Base-by-base conservation (phyloP, 2,797 vertebrate species). In the Adelosebastes latens region DNA sequence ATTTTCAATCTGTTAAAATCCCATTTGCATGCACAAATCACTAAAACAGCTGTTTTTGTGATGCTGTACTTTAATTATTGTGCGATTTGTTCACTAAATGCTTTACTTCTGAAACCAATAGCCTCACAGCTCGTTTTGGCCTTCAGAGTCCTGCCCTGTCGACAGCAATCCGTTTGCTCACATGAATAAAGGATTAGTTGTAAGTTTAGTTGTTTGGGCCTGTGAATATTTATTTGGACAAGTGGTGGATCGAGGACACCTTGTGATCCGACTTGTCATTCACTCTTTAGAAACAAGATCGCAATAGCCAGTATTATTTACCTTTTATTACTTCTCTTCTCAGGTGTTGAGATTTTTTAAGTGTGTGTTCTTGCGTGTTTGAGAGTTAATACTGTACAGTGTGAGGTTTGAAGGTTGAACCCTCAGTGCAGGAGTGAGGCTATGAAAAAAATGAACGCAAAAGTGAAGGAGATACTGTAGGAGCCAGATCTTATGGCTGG, bases 141-240 rank as follows among this genome's bases (percentile, higher is more conserved):
- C 72, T 55, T 79, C 52, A 56, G 36, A 34, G 79, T 79, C 70
- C 2, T 68, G 61, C 58, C 22, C 59, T 5, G 39, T 59, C 27
- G 7, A 85, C 87, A 78, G 61, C 63, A 78, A 75, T 86, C 83
- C 59, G 59, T 90, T 92, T 91, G 84, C 77, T 87, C 72, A 79
- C 75, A 92, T 87, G 63, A 91, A 88, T 91, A 90, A 94, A 85
- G 81, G 79, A 93, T 92, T 25, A 88, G 79, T 58, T 83, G 68
- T 82, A 87, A 67, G 85, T 87, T 88, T 72, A 64, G 66, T 82
- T 85, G 79, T 88, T 84, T 84, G 77, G 72, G 53, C 25, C 20
- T 66, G 75, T 83, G 36, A 87, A 87, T 90, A 88, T 93, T 89
- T 71, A 88, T 88, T 85, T 87, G 72, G 69, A 68, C 72, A 85